Percentiles rank a stretch among this genome's conserved stretches.
These are phyloP conservation scores for Anthopleura xanthogrammica DNA, from an alignment of 92 coral and sea anemone species.

Conservation along the genomic window DNA sequence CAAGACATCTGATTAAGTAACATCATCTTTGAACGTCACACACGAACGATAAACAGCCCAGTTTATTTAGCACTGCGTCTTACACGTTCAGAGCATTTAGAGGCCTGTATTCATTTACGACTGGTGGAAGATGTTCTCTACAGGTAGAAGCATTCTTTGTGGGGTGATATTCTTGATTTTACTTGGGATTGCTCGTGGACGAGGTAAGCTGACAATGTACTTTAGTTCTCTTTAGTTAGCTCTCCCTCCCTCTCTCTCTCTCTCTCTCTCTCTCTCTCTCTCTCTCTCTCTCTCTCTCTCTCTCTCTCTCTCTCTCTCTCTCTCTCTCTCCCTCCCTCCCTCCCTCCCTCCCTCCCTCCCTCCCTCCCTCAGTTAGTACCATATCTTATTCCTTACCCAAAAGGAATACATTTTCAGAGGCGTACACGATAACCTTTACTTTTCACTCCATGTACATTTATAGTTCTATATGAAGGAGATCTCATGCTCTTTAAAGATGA, in stretches of 20 bases:
- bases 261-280: too few relatives aligned
- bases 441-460: neutral
- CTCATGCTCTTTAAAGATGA: neutral
- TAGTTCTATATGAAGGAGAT: neutral
- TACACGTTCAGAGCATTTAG: neutral
- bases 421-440: too few relatives aligned
- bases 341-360: too few relatives aligned
- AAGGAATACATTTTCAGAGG: too few relatives aligned
- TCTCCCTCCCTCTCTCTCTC: too few relatives aligned
- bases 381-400: too few relatives aligned
- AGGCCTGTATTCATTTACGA: neutral
- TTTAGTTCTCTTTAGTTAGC: too few relatives aligned
- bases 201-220: neutral
- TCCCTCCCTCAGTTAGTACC: too few relatives aligned
- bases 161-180: neutral
- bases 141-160: neutral
- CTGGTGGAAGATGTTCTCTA: neutral
- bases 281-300: too few relatives aligned
- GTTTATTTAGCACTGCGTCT: too few relatives aligned
- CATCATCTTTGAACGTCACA: neutral
- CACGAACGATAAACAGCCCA: neutral
- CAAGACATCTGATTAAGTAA: neutral
- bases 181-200: neutral
- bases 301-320: too few relatives aligned
- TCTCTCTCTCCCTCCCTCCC: too few relatives aligned